Percentiles rank a stretch among this genome's conserved stretches.
phyloP scores from a whole-genome alignment of 2,797 vertebrate species.

The Paguma larvata region DNA sequence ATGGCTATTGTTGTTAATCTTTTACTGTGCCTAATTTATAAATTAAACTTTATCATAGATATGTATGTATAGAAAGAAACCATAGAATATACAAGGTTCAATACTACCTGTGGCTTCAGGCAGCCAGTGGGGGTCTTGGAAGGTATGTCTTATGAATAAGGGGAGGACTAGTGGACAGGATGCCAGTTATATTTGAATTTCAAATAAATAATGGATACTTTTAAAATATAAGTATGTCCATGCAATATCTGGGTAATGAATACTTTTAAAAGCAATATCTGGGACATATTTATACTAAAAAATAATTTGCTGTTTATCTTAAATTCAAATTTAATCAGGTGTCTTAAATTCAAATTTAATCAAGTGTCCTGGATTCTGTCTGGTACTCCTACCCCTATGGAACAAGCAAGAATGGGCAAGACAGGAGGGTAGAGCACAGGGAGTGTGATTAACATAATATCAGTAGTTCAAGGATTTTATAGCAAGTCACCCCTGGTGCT shows the following conservation, averaged over 20 bases:
- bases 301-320: neutral
- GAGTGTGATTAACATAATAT: too few species aligned
- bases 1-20: neutral
- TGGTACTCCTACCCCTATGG: neutral
- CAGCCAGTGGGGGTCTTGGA: neutral
- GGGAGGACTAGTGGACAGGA: neutral
- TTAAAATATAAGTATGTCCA: neutral
- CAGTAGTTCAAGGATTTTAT: neutral
- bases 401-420: neutral
- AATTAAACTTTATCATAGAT: neutral
- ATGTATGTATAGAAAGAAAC: neutral
- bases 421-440: neutral
- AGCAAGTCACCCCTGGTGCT: neutral
- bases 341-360: constrained; percentile 25
- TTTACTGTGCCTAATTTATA: neutral
- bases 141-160: neutral
- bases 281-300: constrained; percentile 22
- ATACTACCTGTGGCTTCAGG: neutral
- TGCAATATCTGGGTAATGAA: neutral
- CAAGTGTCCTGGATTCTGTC: neutral
- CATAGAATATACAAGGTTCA: neutral
- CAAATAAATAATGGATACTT: neutral
- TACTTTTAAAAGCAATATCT: neutral
- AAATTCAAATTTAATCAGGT: neutral
- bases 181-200: neutral